Conservation (phyloP, 1,140 invertebrate genomes). For the Druon quercuslanigerum region DNA sequence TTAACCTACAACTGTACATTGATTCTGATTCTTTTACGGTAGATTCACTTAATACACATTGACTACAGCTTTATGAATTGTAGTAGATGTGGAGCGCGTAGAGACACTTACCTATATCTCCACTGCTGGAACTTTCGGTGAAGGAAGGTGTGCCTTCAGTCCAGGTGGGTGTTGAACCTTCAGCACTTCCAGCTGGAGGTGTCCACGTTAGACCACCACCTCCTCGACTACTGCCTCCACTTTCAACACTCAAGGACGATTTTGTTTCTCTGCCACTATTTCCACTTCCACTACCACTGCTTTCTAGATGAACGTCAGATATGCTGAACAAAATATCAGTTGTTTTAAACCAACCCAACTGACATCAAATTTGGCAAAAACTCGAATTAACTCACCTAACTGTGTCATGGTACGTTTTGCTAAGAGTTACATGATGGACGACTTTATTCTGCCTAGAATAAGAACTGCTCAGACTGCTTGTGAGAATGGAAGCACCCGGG, state of each 20-base stretch:
- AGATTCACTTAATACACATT: not conserved
- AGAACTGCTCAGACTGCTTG: slow-evolving; percentile 60
- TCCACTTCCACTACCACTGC: slow-evolving; percentile 70
- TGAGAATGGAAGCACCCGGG: slow-evolving; percentile 59
- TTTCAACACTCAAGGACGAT: slow-evolving; percentile 84
- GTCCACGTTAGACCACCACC: slow-evolving; percentile 85
- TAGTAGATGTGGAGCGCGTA: slow-evolving; percentile 69
- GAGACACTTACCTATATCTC: slow-evolving; percentile 86
- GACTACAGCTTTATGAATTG: slow-evolving; percentile 21
- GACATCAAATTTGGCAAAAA: not conserved
- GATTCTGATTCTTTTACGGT: too few species aligned
- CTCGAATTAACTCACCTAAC: slow-evolving; percentile 64
- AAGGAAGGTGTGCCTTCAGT: slow-evolving; percentile 98
- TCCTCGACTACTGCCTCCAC: slow-evolving; percentile 76
- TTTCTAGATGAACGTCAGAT: slow-evolving; percentile 73
- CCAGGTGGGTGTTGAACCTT: slow-evolving; percentile 97
- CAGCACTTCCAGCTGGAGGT: slow-evolving; percentile 88
- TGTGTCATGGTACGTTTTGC: slow-evolving; percentile 70
- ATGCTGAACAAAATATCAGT: slow-evolving; percentile 53
- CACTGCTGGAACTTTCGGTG: slow-evolving; percentile 96
- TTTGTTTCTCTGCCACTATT: slow-evolving; percentile 79
- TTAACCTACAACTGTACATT: too few species aligned
- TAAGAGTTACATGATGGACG: slow-evolving; percentile 70
- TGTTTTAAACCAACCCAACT: not conserved
- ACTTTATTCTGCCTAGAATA: slow-evolving; percentile 68